phyloP scores from a whole-genome alignment of 2,797 vertebrate genomes.

The Parotocinclus haroldoi region DNA sequence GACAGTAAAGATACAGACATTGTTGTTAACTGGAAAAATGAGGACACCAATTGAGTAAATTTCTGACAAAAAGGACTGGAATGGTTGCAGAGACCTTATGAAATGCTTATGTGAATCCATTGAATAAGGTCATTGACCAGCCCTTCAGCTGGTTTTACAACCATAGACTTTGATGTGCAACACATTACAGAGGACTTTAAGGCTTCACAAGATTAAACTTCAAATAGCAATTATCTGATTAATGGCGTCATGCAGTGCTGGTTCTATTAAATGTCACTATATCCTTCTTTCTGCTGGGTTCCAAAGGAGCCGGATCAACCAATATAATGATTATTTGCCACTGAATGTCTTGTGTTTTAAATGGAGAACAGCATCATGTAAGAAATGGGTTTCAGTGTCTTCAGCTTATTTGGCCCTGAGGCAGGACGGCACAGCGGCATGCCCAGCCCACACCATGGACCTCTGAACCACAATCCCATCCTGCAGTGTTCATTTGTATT shows the following conservation, averaged over 20 bases:
- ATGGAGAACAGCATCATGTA: slow-evolving; percentile 8
- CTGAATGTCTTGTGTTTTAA: slow-evolving; percentile 3
- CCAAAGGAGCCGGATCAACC: slow-evolving; percentile 8
- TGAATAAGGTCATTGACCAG: slow-evolving; percentile 64
- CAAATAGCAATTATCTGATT: slow-evolving; percentile 60
- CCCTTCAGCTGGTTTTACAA: slow-evolving; percentile 37
- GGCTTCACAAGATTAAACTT: slow-evolving; percentile 55
- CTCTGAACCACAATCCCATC: slow-evolving; percentile 44
- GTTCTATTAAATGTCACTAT: slow-evolving; percentile 16
- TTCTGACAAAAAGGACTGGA: slow-evolving; percentile 57
- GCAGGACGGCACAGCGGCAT: slow-evolving; percentile 38
- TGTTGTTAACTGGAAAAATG: slow-evolving; percentile 39
- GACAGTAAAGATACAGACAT: slow-evolving; percentile 10
- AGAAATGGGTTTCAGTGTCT: slow-evolving; percentile 31
- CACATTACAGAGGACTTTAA: slow-evolving; percentile 63
- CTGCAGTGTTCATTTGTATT: slow-evolving; percentile 49
- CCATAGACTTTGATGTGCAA: slow-evolving; percentile 63
- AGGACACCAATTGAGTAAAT: slow-evolving; percentile 34
- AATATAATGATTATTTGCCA: slow-evolving; percentile 13
- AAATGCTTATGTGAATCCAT: slow-evolving; percentile 60
- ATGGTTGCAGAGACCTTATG: slow-evolving; percentile 55
- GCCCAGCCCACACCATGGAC: slow-evolving; percentile 17
- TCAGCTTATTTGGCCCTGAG: slow-evolving; percentile 45
- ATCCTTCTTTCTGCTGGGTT: neutral
- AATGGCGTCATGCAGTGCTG: neutral